Evolutionary conservation across 2,888 invertebrate species (phyloP).

Genomic region (Prosopocoilus inquinatus): DNA sequence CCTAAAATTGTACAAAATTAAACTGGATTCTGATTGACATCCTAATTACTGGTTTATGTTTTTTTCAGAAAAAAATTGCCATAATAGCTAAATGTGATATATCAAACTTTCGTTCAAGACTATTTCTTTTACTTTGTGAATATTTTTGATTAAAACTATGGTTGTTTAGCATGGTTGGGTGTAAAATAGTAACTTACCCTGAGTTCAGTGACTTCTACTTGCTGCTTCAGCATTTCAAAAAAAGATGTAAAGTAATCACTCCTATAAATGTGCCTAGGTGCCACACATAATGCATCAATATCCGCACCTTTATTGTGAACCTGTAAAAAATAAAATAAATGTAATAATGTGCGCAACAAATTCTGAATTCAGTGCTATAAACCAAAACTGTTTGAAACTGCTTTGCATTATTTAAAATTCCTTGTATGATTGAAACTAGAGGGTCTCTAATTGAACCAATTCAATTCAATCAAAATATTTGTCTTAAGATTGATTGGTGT

Average conservation of each 20-base stretch:
- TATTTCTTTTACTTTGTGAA: no score
- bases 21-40: no score
- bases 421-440: background rate
- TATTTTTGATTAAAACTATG: no score
- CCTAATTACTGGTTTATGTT: no score
- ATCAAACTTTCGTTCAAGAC: no score
- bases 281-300: conserved; percentile 98
- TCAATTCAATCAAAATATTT: background rate
- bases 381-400: background rate
- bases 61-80: background rate
- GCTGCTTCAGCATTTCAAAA: conserved; percentile 83
- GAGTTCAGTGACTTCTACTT: conserved; percentile 81
- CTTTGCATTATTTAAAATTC: background rate
- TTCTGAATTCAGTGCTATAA: no score
- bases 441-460: no score
- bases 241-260: conserved; percentile 95
- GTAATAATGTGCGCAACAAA: background rate
- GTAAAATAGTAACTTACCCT: conserved; percentile 55
- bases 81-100: background rate
- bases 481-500: background rate
- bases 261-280: conserved; percentile 92
- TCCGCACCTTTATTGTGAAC: conserved; percentile 97
- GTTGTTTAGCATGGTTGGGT: no score
- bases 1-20: conserved; percentile 52
- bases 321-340: conserved; percentile 42